These are phyloP conservation scores for Drosophila emarginata DNA, from an alignment of 2,888 invertebrate genomes.

Conservation along the genomic window DNA sequence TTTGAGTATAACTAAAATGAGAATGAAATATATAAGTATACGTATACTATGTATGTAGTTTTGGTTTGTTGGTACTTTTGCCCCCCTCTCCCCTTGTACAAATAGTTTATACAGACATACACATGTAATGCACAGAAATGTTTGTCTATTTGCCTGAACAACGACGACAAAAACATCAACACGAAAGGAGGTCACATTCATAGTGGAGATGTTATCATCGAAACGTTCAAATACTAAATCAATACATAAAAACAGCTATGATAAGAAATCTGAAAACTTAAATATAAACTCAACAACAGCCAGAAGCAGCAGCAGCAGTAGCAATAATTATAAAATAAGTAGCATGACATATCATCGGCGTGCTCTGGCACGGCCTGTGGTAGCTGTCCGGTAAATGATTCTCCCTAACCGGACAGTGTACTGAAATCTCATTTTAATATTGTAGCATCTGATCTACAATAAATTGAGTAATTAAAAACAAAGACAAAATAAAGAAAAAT, in stretches of 20 bases:
- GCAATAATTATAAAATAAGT: conserved; percentile 69
- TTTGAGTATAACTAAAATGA: conserved; percentile 83
- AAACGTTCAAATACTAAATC: conserved; percentile 80
- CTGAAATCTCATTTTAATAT: conserved; percentile 3
- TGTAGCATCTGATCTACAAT: too few species aligned
- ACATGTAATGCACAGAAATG: conserved; percentile 2
- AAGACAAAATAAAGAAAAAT: too few species aligned
- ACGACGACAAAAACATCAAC: conserved; percentile 48
- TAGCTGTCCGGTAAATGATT: conserved; percentile 29
- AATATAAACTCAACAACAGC: conserved; percentile 72
- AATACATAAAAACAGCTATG: conserved; percentile 80
- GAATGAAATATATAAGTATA: background rate
- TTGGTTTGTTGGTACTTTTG: background rate
- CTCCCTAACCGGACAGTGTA: conserved; percentile 10
- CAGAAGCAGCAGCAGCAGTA: conserved; percentile 19
- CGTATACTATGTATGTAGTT: too few species aligned
- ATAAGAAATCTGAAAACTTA: conserved; percentile 81
- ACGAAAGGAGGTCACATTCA: conserved; percentile 80
- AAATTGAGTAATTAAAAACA: too few species aligned
- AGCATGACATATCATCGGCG: conserved; percentile 64
- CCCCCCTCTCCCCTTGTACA: background rate
- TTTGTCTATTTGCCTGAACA: conserved; percentile 13
- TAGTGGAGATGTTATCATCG: conserved; percentile 80
- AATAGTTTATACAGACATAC: background rate
- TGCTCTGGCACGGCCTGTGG: conserved; percentile 54